A percentile compares a stretch with the other conserved stretches of the same genome.
These are phyloP conservation scores for Chaetophractus vellerosus DNA, from an alignment of 2,797 vertebrate species.

Conservation along the genomic window DNA sequence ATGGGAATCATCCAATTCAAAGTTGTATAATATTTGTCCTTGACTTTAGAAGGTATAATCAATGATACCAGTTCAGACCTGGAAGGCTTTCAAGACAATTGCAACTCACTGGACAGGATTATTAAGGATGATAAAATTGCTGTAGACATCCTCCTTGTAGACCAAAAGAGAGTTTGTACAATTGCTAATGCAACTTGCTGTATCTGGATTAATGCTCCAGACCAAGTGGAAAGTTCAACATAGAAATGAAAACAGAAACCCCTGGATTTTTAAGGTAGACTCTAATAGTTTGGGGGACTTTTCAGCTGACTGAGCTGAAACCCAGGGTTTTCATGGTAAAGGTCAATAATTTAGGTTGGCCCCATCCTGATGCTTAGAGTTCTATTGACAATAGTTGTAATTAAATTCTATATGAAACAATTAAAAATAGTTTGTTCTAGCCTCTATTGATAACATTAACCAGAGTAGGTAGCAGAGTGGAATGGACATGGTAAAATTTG, in stretches of 20 bases:
- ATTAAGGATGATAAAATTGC: background rate
- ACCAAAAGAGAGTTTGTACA: background rate
- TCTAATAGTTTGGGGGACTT: background rate
- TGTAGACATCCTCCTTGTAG: background rate
- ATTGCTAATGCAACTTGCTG: background rate
- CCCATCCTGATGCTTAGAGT: background rate
- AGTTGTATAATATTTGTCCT: background rate
- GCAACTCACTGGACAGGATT: background rate
- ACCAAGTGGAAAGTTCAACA: background rate
- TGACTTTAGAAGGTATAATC: conserved; percentile 26
- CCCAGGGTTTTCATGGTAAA: background rate
- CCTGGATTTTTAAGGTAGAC: background rate
- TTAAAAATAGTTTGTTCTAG: background rate
- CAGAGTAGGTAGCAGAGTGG: background rate
- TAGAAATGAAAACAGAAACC: background rate
- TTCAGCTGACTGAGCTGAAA: background rate
- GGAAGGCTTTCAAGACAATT: background rate
- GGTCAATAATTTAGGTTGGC: background rate
- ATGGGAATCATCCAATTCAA: background rate
- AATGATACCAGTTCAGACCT: background rate
- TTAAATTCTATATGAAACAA: background rate
- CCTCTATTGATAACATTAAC: background rate
- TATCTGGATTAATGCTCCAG: background rate
- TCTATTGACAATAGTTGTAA: background rate
- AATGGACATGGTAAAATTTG: no score